These are phyloP conservation scores for Dicycla oo DNA, from an alignment of 2,888 invertebrate genomes.

Conservation along the genomic window DNA sequence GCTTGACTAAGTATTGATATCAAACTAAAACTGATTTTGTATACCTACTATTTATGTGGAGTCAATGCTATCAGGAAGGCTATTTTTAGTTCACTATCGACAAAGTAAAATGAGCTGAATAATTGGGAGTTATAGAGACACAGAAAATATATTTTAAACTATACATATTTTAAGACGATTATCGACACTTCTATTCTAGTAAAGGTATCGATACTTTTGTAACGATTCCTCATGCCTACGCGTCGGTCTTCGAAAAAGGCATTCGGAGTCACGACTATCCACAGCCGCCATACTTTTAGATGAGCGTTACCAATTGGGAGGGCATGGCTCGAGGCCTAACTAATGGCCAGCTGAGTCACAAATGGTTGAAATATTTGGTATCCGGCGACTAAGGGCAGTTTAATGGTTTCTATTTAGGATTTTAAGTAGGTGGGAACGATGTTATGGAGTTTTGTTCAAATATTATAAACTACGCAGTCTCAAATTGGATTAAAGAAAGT, in stretches of 20 bases:
- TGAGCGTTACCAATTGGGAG: conserved; percentile 66
- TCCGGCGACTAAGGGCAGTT: background rate
- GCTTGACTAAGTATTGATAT: too few species aligned
- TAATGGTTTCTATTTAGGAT: conserved; percentile 20
- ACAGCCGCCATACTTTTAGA: conserved; percentile 50
- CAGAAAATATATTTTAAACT: too few species aligned
- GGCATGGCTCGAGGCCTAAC: conserved; percentile 42
- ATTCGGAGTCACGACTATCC: conserved; percentile 80
- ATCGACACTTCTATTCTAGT: background rate
- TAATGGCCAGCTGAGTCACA: conserved; percentile 59
- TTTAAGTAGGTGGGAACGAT: background rate
- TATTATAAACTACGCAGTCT: background rate
- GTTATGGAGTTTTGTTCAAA: background rate
- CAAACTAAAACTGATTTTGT: too few species aligned
- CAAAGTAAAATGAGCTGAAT: too few species aligned
- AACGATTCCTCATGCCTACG: conserved; percentile 57
- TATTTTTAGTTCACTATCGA: too few species aligned
- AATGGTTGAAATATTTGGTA: conserved; percentile 35
- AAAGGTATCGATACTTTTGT: conserved; percentile 24
- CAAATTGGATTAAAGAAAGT: background rate
- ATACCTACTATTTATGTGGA: too few species aligned
- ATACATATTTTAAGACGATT: too few species aligned
- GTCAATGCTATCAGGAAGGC: too few species aligned
- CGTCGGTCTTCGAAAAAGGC: conserved; percentile 80
- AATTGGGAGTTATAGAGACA: too few species aligned